Base-by-base conservation (phyloP, 2,113 vertebrate genomes). In the Pangasianodon gigas region DNA sequence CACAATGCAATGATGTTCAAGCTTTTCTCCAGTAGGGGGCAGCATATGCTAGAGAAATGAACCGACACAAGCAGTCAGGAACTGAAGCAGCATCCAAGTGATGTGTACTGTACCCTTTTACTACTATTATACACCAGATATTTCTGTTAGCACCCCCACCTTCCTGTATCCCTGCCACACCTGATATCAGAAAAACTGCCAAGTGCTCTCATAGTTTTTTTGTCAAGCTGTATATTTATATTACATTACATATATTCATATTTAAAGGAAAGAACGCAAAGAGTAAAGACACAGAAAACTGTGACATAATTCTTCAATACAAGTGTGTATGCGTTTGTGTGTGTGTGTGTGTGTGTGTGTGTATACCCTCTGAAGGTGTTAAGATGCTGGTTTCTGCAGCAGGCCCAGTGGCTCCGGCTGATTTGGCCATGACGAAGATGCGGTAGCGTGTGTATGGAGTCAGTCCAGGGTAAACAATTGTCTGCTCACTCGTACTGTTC, bases 341-440 rank as follows among this genome's bases (percentile, higher is more conserved):
- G 82, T 84, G 82, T 21, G 82, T 60, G 82, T 37, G 52, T 37
- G 54, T 48, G 54, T 62, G 18, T 48, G 13, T 26, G 24, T 51
- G 18, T 60, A 2, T 91, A 99, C 98, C 97, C 94, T 98, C 98
- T 84, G 96, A 95, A 88, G 96, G 96, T 90, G 98, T 99, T 84
- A 95, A 95, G 90, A 98, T 77, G 9, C 95, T 95, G 13, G 95
- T 91, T 92, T 95, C 94, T 4, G 96, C 92, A 88, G 96, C 96
- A 77, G 98, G 98, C 86, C 98, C 98, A 85, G 96, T 77, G 18
- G 97, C 97, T 89, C 97, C 97, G 10, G 96, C 97, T 56, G 98
- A 98, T 94, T 97, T 98, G 89, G 98, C 98, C 8, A 95, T 48
- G 3, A 97, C 90, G 0, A 90, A 95, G 44, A 97, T 93, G 0